Percentiles rank a stretch among this genome's conserved stretches.
These are phyloP conservation scores for Scotopteryx bipunctaria DNA, from an alignment of 2,888 invertebrate species.

Conservation along the genomic window DNA sequence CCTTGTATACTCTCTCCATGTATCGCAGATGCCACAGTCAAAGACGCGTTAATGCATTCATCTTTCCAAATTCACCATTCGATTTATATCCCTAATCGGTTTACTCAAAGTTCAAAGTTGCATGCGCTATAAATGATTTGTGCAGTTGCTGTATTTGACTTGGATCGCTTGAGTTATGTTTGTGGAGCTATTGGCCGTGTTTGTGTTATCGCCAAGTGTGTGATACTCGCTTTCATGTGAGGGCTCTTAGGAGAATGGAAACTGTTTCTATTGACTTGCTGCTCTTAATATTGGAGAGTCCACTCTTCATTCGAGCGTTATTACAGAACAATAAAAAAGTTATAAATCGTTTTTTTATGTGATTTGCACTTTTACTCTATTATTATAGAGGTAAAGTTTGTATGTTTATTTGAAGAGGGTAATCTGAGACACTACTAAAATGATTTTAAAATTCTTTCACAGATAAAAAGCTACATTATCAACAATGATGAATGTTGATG, in stretches of 20 bases:
- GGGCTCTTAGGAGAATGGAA: slow-evolving; percentile 18
- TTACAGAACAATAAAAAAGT: neutral
- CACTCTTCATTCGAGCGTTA: slow-evolving; percentile 3
- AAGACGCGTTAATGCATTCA: slow-evolving; percentile 28
- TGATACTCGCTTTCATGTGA: slow-evolving; percentile 21
- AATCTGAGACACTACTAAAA: no score
- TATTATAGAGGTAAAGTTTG: no score
- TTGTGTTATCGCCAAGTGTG: slow-evolving; percentile 34
- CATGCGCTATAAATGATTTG: slow-evolving; percentile 16
- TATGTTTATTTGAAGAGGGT: no score
- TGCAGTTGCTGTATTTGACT: slow-evolving; percentile 37
- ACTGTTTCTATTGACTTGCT: slow-evolving; percentile 21
- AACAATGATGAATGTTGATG: no score
- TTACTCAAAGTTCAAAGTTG: slow-evolving; percentile 12
- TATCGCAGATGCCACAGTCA: slow-evolving; percentile 31
- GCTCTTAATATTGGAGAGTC: slow-evolving; percentile 18
- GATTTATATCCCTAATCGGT: neutral
- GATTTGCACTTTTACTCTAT: no score
- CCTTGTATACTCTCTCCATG: slow-evolving; percentile 4
- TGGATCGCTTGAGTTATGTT: slow-evolving; percentile 37
- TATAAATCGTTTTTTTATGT: no score
- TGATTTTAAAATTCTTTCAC: no score
- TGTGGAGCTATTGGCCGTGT: slow-evolving; percentile 37
- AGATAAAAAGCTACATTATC: no score
- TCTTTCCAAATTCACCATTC: neutral